phyloP scores from a whole-genome alignment of 2,888 invertebrate genomes.

The Eumerus sabulonum region DNA sequence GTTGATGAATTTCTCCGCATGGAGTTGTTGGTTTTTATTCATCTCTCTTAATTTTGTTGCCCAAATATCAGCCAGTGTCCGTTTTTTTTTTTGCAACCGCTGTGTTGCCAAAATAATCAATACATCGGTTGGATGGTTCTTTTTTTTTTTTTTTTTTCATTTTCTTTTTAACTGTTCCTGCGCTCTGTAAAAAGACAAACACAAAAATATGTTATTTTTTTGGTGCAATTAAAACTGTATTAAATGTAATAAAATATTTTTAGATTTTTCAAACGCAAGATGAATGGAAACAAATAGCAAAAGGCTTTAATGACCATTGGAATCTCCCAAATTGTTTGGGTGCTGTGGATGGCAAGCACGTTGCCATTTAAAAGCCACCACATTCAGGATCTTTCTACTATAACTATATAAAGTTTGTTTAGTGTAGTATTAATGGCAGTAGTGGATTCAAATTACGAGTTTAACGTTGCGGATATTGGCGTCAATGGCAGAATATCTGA shows the following conservation, averaged over 20 bases:
- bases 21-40: slow-evolving; percentile 78
- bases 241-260: slow-evolving; percentile 1
- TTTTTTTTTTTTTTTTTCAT: slow-evolving; percentile 10
- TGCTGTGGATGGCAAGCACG: slow-evolving; percentile 47
- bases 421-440: slow-evolving; percentile 31
- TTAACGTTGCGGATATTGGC: slow-evolving; percentile 26
- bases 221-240: too few relatives aligned
- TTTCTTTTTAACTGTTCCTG: slow-evolving; percentile 11
- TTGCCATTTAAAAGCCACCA: slow-evolving; percentile 43
- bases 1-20: slow-evolving; percentile 79
- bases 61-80: too few relatives aligned
- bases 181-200: slow-evolving; percentile 9
- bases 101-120: slow-evolving; percentile 13
- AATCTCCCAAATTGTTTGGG: slow-evolving; percentile 50
- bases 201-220: slow-evolving; percentile 7
- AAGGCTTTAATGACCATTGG: slow-evolving; percentile 23
- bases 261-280: slow-evolving; percentile 34
- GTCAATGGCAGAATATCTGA: slow-evolving; percentile 29
- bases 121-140: slow-evolving; percentile 10
- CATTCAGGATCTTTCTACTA: slow-evolving; percentile 48
- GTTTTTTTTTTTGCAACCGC: neutral
- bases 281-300: slow-evolving; percentile 35
- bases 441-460: slow-evolving; percentile 23
- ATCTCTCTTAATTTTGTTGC: slow-evolving; percentile 72
- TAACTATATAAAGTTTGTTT: slow-evolving; percentile 34